Base-by-base conservation (phyloP, 2,888 invertebrate species). In the Agrochola macilenta region DNA sequence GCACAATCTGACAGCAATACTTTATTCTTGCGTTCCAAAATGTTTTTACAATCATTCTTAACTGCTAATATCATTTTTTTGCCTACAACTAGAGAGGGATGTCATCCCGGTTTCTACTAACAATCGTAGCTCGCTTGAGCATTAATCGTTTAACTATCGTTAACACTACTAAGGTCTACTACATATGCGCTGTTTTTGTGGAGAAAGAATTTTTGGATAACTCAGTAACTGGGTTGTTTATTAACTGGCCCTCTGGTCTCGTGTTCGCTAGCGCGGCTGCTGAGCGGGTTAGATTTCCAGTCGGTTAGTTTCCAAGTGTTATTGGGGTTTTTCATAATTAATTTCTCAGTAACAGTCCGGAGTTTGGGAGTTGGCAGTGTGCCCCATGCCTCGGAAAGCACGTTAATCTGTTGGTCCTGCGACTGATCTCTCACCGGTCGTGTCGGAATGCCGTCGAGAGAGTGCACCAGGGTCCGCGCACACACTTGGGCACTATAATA, bases 11-110 rank as follows among this genome's bases (percentile, higher is more conserved):
- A 90, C 93, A 92, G 95, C 94, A 94, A 93, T 93, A 89, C 92
- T 96, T 95, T 94, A 93, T 94, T 90, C 69, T 94, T 93, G 94
- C 94, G 89, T 94, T 93, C 94, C 89, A 90, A 92, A 93, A 93
- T 91, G 92, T 93, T 92, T 91, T 94, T 93, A 93, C 93, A 93
- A 87, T 93, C 83, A 78, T 61, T 89, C 93, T 94, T 89, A 88
- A 92, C 74, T 74, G 76, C 84, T 93, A 93, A 91, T 93, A 91
- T 92, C 92, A 92, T 94, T 90, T 89, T 39, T 92, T 89, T 83
- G 61, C 81, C 93, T 95, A 94, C 93, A 85, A 69, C 94, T 94
- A 94, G 81, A 75, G 91, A 74, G 92, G 95, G 94, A 95, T 93
- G 83, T 87, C 30, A 93, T 94, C 95, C 95, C 93, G 7, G 66